A percentile compares a stretch with the other conserved stretches of the same genome.
Evolutionary conservation across 2,797 vertebrate genomes (phyloP).

Genomic region (Taenioides sp.): DNA sequence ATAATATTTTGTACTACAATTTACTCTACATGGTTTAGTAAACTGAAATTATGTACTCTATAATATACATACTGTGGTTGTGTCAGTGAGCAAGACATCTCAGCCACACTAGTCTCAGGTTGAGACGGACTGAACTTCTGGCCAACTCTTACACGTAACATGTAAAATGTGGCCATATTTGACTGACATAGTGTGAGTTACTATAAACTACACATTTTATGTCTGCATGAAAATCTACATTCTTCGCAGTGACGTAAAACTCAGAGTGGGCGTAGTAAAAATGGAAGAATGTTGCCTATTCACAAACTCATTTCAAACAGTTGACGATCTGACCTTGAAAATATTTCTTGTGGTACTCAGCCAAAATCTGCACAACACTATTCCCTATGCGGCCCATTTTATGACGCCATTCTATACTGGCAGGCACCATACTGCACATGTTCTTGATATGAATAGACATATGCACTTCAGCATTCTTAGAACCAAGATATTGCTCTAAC

Average conservation of each 20-base stretch:
- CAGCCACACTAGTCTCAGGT: no score
- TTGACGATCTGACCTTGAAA: slow-evolving; percentile 61
- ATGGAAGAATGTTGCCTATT: slow-evolving; percentile 12
- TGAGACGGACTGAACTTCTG: no score
- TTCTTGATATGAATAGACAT: slow-evolving; percentile 65
- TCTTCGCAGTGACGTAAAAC: background rate
- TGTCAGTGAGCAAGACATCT: no score
- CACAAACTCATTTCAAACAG: slow-evolving; percentile 25
- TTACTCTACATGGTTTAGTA: no score
- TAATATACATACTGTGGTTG: no score
- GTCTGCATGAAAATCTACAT: background rate
- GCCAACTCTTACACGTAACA: no score
- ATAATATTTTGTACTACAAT: no score
- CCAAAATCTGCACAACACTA: slow-evolving; percentile 47
- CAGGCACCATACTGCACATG: slow-evolving; percentile 39
- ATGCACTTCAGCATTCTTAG: slow-evolving; percentile 43
- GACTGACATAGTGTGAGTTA: background rate
- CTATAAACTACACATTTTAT: background rate
- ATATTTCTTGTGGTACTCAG: slow-evolving; percentile 35
- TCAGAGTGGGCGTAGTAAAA: background rate
- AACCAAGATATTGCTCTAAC: slow-evolving; percentile 32
- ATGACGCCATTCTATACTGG: slow-evolving; percentile 55
- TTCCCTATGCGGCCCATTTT: slow-evolving; percentile 56
- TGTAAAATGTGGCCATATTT: no score
- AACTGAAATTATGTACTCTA: no score